Base-by-base conservation (phyloP, 92 coral and sea anemone species). In the Zoanthus sansibaricus region DNA sequence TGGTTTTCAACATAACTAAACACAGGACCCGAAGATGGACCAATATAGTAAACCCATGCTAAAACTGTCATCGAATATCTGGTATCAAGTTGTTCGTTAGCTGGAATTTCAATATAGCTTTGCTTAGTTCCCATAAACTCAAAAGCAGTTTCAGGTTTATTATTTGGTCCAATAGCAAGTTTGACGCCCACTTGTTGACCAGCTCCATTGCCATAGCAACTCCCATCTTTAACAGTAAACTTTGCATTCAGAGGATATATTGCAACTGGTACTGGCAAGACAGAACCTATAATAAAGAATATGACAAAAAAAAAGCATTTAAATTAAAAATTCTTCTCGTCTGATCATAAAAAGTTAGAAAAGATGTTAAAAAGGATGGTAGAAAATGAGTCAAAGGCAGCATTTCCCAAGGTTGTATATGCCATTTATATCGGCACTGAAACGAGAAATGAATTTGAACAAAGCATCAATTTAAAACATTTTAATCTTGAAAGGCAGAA, bases 201-300 rank as follows among this genome's bases (percentile, higher is more conserved):
- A 33, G 80, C 87, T 32, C 75, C 75, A 86, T 93, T 95, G 44
- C 86, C 87, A 91, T 93, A 90, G 93, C 98, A 95, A 89, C 98
- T 95, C 33, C 88, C 91, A 87, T 95, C 98, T 56, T 83, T 69
- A 15, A 94, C 90, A 71, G 78, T 62, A 55, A 78, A 76, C 56
- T 69, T 56, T 7, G 55, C 25, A 61, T 91, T 84, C 11, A 95
- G 87, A 17, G 98, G 98, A 74, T 93, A 95, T 20, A 95, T 82
- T 80, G 92, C 98, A 6, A 91, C 90, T 47, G 98, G 98, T 49
- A 84, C 66, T 48, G 92, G 92, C 44, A 93, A 86, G 59, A 75
- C 96, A 87, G 89, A 49, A 87, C 85, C 85, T 80, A 58, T 13
- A 12, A 12, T 15, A 33, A 69, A 14, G 1, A 69, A 69, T 7